Percentiles rank a stretch among this genome's conserved stretches.
phyloP scores from a whole-genome alignment of 2,113 vertebrate species.

The Xiphophorus couchianus region DNA sequence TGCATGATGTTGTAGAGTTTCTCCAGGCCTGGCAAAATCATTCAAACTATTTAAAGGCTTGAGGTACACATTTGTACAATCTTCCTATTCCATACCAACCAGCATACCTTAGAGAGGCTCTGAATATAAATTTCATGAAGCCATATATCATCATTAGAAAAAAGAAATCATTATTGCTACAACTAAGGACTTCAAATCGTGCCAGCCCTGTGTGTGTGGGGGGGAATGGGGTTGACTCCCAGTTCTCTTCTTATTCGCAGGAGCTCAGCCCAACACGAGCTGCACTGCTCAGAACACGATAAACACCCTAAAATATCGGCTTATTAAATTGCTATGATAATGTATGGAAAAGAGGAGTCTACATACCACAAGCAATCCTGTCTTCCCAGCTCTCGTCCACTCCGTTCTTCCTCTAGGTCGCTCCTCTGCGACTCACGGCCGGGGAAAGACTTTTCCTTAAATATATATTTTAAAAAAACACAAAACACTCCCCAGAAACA shows the following conservation, averaged over 20 bases:
- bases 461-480: slow-evolving; percentile 17
- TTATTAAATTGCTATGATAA: slow-evolving; percentile 1
- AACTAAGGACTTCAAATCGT: slow-evolving; percentile 30
- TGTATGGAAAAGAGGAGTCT: slow-evolving; percentile 40
- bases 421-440: slow-evolving; percentile 58
- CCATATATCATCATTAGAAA: slow-evolving; percentile 8
- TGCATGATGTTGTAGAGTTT: slow-evolving; percentile 17
- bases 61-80: slow-evolving; percentile 39
- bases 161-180: slow-evolving; percentile 37
- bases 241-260: slow-evolving; percentile 50
- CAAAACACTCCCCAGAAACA: slow-evolving; percentile 53
- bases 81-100: slow-evolving; percentile 34
- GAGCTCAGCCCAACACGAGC: slow-evolving; percentile 19
- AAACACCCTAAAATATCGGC: not conserved
- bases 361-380: slow-evolving; percentile 81
- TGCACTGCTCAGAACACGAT: not conserved
- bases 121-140: not conserved
- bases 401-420: slow-evolving; percentile 57
- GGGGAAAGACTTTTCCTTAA: slow-evolving; percentile 56
- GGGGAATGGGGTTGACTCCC: slow-evolving; percentile 49
- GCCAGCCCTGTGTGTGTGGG: slow-evolving; percentile 23
- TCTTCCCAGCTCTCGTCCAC: slow-evolving; percentile 53
- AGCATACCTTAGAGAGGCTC: not conserved
- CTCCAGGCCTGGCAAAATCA: slow-evolving; percentile 52
- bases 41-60: slow-evolving; percentile 57